Conservation (phyloP, 2,797 vertebrate genomes). For the Notolabrus celidotus region DNA sequence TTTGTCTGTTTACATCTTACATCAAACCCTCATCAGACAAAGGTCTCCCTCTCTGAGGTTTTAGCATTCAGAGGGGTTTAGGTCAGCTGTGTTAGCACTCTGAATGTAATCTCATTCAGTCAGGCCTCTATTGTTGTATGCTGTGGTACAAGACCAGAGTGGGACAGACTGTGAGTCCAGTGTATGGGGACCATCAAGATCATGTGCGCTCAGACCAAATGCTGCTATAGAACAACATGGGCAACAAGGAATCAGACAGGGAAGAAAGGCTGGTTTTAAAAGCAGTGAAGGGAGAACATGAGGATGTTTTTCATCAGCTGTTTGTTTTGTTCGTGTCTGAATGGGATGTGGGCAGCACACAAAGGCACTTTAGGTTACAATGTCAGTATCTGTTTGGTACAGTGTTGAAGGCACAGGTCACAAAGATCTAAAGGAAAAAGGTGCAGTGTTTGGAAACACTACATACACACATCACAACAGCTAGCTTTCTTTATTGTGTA, state of each 20-base stretch:
- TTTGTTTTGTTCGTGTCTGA: slow-evolving; percentile 15
- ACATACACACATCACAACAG: background rate
- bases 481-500: slow-evolving; percentile 1
- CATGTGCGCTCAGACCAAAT: slow-evolving; percentile 40
- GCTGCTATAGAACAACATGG: slow-evolving; percentile 38
- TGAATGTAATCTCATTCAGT: slow-evolving; percentile 74
- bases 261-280: slow-evolving; percentile 14
- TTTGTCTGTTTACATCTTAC: slow-evolving; percentile 61
- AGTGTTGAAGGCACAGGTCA: slow-evolving; percentile 9
- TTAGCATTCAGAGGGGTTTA: slow-evolving; percentile 62
- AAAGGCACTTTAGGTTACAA: slow-evolving; percentile 13
- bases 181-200: slow-evolving; percentile 19
- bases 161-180: slow-evolving; percentile 40
- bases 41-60: slow-evolving; percentile 59
- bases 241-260: slow-evolving; percentile 16
- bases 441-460: slow-evolving; percentile 11
- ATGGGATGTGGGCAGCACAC: background rate
- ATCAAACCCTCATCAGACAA: slow-evolving; percentile 63
- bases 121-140: slow-evolving; percentile 53
- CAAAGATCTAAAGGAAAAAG: slow-evolving; percentile 1
- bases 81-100: slow-evolving; percentile 61
- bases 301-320: slow-evolving; percentile 36
- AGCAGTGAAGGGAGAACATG: slow-evolving; percentile 8
- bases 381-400: slow-evolving; percentile 19
- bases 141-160: slow-evolving; percentile 34